These are phyloP conservation scores for Plagiodera versicolora DNA, from an alignment of 2,888 invertebrate genomes.

Conservation along the genomic window DNA sequence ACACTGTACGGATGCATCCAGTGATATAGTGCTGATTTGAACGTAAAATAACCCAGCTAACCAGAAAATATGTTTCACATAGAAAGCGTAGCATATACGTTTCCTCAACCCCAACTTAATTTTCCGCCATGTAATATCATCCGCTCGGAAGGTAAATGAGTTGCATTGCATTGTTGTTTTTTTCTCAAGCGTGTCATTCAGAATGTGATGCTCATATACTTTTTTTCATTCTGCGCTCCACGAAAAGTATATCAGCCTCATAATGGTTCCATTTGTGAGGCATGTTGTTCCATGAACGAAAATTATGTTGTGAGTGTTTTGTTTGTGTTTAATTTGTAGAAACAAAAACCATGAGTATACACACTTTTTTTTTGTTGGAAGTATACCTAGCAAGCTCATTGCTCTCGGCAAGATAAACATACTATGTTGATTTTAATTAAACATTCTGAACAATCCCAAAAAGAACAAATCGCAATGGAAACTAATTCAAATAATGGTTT, in stretches of 20 bases:
- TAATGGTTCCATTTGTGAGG: slow-evolving; percentile 17
- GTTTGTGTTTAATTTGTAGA: slow-evolving; percentile 3
- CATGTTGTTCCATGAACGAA: slow-evolving; percentile 7
- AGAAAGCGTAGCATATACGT: slow-evolving; percentile 32
- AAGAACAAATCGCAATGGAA: neutral
- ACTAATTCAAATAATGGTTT: too few species aligned
- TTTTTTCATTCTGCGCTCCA: slow-evolving; percentile 2
- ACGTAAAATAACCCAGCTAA: slow-evolving; percentile 42
- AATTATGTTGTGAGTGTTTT: slow-evolving; percentile 2
- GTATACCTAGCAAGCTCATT: neutral
- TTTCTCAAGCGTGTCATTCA: slow-evolving; percentile 35
- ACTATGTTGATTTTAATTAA: neutral
- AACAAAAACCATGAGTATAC: neutral
- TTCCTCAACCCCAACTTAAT: slow-evolving; percentile 46
- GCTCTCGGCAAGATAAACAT: neutral
- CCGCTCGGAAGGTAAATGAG: slow-evolving; percentile 41
- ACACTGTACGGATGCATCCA: slow-evolving; percentile 2
- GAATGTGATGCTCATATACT: slow-evolving; percentile 14
- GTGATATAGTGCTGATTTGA: slow-evolving; percentile 14
- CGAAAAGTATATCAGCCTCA: slow-evolving; percentile 8
- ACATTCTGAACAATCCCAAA: neutral
- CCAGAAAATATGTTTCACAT: slow-evolving; percentile 50
- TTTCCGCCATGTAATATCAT: slow-evolving; percentile 49
- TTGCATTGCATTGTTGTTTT: slow-evolving; percentile 42
- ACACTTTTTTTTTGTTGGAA: neutral